phyloP scores from a whole-genome alignment of 2,888 invertebrate genomes.

The Nyleta sp. region DNA sequence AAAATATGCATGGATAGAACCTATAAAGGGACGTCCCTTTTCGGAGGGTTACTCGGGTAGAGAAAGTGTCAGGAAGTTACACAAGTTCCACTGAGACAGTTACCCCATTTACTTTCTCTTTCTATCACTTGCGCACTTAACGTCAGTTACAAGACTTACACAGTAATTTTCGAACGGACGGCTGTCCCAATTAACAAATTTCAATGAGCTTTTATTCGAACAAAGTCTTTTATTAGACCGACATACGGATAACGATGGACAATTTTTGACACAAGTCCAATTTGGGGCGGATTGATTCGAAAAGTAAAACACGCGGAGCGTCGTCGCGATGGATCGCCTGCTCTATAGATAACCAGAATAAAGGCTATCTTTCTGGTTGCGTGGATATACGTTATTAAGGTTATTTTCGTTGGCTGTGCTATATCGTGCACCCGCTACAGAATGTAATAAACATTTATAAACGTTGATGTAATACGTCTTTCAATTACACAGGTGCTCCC shows the following conservation, averaged over 20 bases:
- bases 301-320: conserved; percentile 18
- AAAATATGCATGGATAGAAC: no score
- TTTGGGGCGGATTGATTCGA: conserved; percentile 19
- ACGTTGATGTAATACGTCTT: conserved; percentile 28
- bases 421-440: not conserved
- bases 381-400: conserved; percentile 40
- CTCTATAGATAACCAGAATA: conserved; percentile 31
- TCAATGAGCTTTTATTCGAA: no score
- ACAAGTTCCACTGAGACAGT: no score
- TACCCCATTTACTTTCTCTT: no score
- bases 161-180: no score
- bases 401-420: conserved; percentile 39
- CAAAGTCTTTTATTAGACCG: no score
- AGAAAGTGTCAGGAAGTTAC: no score
- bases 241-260: not conserved
- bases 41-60: no score
- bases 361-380: conserved; percentile 32
- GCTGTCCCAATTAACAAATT: no score
- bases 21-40: no score
- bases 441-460: conserved; percentile 38
- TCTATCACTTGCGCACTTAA: no score
- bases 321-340: conserved; percentile 9
- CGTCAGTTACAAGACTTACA: no score
- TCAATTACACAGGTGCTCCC: conserved; percentile 16
- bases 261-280: conserved; percentile 23